Evolutionary conservation across 2,888 invertebrate species (phyloP), one percentile per base, ranked within the genome.

Genomic region (Rhagonycha fulva): DNA sequence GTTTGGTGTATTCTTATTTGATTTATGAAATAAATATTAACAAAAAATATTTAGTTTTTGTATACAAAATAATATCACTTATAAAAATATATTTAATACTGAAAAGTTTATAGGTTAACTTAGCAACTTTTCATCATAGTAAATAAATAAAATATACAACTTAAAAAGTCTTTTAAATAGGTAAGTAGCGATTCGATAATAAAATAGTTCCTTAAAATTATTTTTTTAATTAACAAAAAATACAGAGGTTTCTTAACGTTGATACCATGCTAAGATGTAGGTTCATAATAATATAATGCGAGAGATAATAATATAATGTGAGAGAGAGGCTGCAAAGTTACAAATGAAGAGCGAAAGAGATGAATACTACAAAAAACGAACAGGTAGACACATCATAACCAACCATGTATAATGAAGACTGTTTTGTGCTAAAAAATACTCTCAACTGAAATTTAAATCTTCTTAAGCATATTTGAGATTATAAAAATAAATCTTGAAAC

Each of bases 321-420:
- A 47, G n/a, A 47, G 47, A n/a, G n/a, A 47, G 47, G n/a, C n/a
- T n/a, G n/a, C n/a, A n/a, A n/a, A n/a, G n/a, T 47, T 47, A 47
- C 7, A 47, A n/a, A n/a, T 47, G 47, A 47, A 47, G 47, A 47
- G 47, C 47, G 47, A n/a, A 47, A 47, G 47, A 47, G 47, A 47
- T 47, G 24, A 72, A 72, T 62, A 30, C 23, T 61, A 72, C 47
- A 72, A 72, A 72, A 72, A 72, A 68, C 62, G 19, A 68, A 72
- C 72, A 72, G 72, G 72, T 72, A 72, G 72, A 72, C 30, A 62
- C 68, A 68, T 72, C 68, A 72, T 72, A 68, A 62, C 72, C 61
- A 72, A 68, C 72, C 62, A 72, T 72, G 68, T 72, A 72, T 72
- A 72, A 72, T 72, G 68, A 72, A 30, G 68, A 68, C 68, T 62